Conservation (phyloP, 1,140 invertebrate species). For the Drosophila leontia region DNA sequence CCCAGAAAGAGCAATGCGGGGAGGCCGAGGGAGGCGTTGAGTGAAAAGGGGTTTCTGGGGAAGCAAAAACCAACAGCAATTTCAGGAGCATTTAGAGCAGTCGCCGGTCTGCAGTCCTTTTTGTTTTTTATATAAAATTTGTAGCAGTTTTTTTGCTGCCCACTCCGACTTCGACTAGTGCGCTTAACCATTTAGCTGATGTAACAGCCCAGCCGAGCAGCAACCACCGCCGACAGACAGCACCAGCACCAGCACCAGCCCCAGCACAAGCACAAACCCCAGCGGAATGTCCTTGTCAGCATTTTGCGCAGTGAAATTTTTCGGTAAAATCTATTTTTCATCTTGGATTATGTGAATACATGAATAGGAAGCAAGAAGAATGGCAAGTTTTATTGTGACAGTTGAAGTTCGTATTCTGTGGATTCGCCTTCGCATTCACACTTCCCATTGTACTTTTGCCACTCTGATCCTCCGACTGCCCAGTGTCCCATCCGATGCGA, state of each 20-base stretch:
- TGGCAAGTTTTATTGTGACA: conserved; percentile 78
- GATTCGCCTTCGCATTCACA: conserved; percentile 15
- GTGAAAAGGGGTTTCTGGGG: conserved; percentile 32
- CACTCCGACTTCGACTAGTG: conserved; percentile 57
- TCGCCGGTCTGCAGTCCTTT: conserved; percentile 53
- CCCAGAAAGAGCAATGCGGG: conserved; percentile 19
- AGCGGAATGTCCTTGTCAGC: conserved; percentile 75
- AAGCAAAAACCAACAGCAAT: conserved; percentile 67
- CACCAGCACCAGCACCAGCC: conserved; percentile 14
- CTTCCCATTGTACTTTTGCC: conserved; percentile 5
- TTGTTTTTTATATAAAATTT: conserved; percentile 67
- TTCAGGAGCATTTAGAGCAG: conserved; percentile 64
- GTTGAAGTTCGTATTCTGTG: conserved; percentile 60
- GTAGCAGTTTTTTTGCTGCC: conserved; percentile 53
- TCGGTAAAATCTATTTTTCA: conserved; percentile 79
- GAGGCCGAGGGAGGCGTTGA: conserved; percentile 13
- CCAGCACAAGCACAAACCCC: conserved; percentile 13
- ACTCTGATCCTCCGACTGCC: conserved; percentile 6
- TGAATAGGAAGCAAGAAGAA: conserved; percentile 67
- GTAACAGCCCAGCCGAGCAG: conserved; percentile 66
- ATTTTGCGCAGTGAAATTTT: conserved; percentile 81
- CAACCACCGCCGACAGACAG: conserved; percentile 35
- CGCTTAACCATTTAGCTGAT: conserved; percentile 82
- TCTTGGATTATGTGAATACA: conserved; percentile 82
- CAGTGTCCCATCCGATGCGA: conserved; percentile 5